Evolutionary conservation across 1,140 invertebrate genomes (phyloP).

Genomic region (Lepidostoma basale): DNA sequence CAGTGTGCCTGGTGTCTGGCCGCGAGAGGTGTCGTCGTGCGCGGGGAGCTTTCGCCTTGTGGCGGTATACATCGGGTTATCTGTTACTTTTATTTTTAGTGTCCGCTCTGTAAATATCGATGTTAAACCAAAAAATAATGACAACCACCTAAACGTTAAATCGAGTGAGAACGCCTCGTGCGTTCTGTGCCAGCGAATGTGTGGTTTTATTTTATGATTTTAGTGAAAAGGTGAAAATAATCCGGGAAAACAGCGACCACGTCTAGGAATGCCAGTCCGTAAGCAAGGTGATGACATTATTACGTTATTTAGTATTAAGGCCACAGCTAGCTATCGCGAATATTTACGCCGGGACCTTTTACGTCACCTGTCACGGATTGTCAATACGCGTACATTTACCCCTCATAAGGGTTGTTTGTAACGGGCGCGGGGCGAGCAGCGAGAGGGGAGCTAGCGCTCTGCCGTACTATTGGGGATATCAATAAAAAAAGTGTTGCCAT

Average conservation of each 20-base stretch:
- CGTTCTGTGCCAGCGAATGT: constrained; percentile 40
- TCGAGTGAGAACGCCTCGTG: constrained; percentile 39
- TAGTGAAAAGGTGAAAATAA: constrained; percentile 38
- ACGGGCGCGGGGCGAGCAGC: not conserved
- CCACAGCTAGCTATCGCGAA: not conserved
- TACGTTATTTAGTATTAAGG: constrained; percentile 1
- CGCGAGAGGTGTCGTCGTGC: constrained; percentile 27
- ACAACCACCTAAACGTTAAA: constrained; percentile 30
- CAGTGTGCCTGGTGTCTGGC: constrained; percentile 16
- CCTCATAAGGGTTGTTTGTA: not conserved
- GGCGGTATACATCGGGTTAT: constrained; percentile 25
- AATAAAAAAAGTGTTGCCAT: constrained; percentile 46
- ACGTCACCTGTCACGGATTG: constrained; percentile 40
- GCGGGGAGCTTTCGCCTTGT: constrained; percentile 10
- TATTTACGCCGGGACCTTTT: constrained; percentile 1
- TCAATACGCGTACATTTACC: constrained; percentile 22
- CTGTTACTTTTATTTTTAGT: constrained; percentile 31
- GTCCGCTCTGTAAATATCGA: constrained; percentile 31
- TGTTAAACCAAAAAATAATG: constrained; percentile 37
- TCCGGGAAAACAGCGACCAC: constrained; percentile 22
- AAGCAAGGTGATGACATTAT: constrained; percentile 55
- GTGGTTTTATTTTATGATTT: constrained; percentile 40
- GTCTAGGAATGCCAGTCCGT: constrained; percentile 62
- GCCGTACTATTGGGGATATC: constrained; percentile 32
- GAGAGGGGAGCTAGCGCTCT: constrained; percentile 23